These are phyloP conservation scores for Cephus sareptanus DNA, from an alignment of 2,888 invertebrate genomes.

Conservation along the genomic window DNA sequence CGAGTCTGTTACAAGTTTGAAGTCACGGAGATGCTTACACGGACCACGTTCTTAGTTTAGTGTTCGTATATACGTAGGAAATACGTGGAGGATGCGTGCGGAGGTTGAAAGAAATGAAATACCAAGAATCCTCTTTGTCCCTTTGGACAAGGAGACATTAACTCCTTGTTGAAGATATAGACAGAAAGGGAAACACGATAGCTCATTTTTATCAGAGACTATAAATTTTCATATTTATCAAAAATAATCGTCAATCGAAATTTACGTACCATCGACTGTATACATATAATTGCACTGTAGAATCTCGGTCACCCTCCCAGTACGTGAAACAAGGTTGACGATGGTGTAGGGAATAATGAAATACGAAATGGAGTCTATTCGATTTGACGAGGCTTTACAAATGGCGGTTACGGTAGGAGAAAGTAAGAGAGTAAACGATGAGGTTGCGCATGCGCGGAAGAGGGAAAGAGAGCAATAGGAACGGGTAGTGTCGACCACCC, in stretches of 20 bases:
- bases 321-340: background rate
- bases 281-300: background rate
- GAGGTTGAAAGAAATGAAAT: slow-evolving; percentile 50
- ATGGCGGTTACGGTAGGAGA: slow-evolving; percentile 5
- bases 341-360: slow-evolving; percentile 10
- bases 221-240: background rate
- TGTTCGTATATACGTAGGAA: slow-evolving; percentile 14
- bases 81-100: slow-evolving; percentile 1
- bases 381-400: slow-evolving; percentile 18
- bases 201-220: background rate
- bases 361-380: slow-evolving; percentile 18
- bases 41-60: background rate
- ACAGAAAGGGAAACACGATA: background rate
- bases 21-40: background rate
- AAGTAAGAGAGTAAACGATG: slow-evolving; percentile 3
- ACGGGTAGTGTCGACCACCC: slow-evolving; percentile 59
- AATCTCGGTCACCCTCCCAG: background rate
- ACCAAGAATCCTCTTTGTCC: slow-evolving; percentile 50
- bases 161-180: background rate
- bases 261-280: background rate
- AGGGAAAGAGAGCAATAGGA: slow-evolving; percentile 5
- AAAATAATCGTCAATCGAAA: background rate
- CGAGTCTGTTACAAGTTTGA: slow-evolving; percentile 7
- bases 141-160: slow-evolving; percentile 34
- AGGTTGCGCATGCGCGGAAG: slow-evolving; percentile 21